Percentiles rank a stretch among this genome's conserved stretches.
phyloP scores from a whole-genome alignment of 2,888 invertebrate species.

The Noctua comes region DNA sequence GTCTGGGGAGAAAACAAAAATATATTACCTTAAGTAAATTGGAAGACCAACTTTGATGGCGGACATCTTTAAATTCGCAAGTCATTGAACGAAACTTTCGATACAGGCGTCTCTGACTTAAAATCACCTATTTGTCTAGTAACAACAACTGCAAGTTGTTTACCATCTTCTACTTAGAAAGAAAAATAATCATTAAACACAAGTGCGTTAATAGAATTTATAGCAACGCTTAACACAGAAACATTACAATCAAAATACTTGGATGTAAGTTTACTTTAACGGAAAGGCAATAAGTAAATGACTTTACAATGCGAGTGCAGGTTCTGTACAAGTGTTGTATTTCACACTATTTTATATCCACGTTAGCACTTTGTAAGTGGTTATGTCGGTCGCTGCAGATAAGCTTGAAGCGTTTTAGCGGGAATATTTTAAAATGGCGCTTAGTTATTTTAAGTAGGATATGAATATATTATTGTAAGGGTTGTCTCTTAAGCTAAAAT shows the following conservation, averaged over 20 bases:
- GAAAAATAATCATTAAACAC: slow-evolving; percentile 13
- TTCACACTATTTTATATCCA: slow-evolving; percentile 46
- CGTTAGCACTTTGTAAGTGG: slow-evolving; percentile 7
- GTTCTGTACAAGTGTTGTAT: slow-evolving; percentile 34
- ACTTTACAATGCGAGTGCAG: slow-evolving; percentile 48
- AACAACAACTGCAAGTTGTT: not conserved
- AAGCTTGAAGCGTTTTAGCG: slow-evolving; percentile 16
- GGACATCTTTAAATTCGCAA: slow-evolving; percentile 55
- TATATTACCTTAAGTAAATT: slow-evolving; percentile 67
- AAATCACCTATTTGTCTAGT: not conserved
- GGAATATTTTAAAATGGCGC: slow-evolving; percentile 15
- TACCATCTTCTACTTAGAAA: not conserved
- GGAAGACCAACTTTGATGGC: slow-evolving; percentile 54
- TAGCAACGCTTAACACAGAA: slow-evolving; percentile 17
- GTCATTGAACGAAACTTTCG: slow-evolving; percentile 48
- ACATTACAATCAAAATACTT: slow-evolving; percentile 34
- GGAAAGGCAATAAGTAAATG: slow-evolving; percentile 45
- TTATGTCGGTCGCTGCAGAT: slow-evolving; percentile 28
- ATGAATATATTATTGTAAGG: not conserved
- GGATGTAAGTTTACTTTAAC: slow-evolving; percentile 28
- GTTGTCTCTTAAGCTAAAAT: not conserved
- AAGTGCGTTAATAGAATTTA: slow-evolving; percentile 42
- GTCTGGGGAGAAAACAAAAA: slow-evolving; percentile 73
- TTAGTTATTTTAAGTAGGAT: slow-evolving; percentile 3
- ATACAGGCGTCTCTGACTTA: slow-evolving; percentile 37